Evolutionary conservation across 1,140 invertebrate species (phyloP).

Genomic region (Conus betulinus): DNA sequence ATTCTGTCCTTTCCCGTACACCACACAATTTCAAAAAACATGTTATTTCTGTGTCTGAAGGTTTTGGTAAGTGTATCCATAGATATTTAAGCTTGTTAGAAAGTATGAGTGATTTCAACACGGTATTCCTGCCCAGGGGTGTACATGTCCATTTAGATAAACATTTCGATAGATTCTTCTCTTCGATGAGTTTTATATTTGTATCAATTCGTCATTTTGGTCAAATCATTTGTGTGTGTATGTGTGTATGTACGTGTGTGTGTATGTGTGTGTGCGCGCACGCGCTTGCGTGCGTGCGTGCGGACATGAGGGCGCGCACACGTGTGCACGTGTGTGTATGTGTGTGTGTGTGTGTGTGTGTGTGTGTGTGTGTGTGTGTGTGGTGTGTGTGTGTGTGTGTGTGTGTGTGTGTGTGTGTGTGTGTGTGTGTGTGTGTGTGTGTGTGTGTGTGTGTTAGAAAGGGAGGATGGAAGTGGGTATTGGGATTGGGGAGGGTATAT

Average conservation of each 20-base stretch:
- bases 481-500: too few relatives aligned
- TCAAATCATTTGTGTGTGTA: background rate
- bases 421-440: background rate
- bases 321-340: background rate
- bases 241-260: conserved; percentile 21
- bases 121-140: too few relatives aligned
- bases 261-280: background rate
- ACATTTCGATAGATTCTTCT: too few relatives aligned
- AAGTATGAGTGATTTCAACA: too few relatives aligned
- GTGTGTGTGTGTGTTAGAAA: background rate
- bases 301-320: background rate
- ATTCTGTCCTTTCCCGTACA: too few relatives aligned
- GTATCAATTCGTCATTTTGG: too few relatives aligned
- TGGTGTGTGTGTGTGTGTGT: background rate
- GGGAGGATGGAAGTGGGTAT: background rate
- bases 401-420: background rate
- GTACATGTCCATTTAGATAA: too few relatives aligned
- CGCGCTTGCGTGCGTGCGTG: background rate
- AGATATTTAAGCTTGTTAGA: too few relatives aligned
- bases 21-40: too few relatives aligned
- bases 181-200: too few relatives aligned
- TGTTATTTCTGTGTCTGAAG: too few relatives aligned
- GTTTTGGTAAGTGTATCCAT: too few relatives aligned
- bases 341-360: background rate
- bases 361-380: background rate